Evolutionary conservation across 2,113 vertebrate genomes (phyloP), one percentile per base, ranked within the genome.

Genomic region (Chascanopsetta lugubris): DNA sequence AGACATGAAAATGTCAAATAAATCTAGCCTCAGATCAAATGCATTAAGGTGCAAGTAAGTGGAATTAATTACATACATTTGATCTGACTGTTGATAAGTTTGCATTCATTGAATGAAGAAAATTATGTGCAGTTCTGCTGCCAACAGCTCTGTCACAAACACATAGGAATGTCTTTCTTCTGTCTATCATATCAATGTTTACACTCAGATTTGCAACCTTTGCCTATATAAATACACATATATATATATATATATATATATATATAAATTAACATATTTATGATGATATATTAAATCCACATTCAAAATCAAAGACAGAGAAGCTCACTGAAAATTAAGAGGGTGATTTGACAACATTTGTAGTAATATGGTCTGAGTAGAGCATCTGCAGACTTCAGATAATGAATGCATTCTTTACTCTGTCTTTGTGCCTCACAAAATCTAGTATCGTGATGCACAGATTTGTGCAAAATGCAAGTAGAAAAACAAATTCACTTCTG

Each of bases 41-140:
- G 49, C 49, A 46, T n/a, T 17, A 2, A 42, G 5, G 17, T 18
- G 38, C 15, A 3, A 17, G 17, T 13, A n/a, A 7, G 17, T n/a
- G 2, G 13, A 20, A 10, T 55, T 25, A 53, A 65, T 72, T 53
- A 2, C 43, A 56, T 64, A 32, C 4, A 78, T 36, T 69, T 46
- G 42, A 64, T 72, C 63, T 48, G 56, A 34, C 20, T 9, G 3
- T 63, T 45, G 17, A 29, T 49, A 22, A 4, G 26, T 18, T 32
- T 69, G 57, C 25, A 47, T 42, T 27, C 25, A 20, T 2, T 30
- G 30, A 30, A 40, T 5, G 4, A 20, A 18, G 36, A 77, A 38
- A 15, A 36, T 38, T 36, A 11, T 15, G 13, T 15, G 6, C 34
- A 38, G 12, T 38, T 38, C 34, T 13, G 15, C 13, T 15, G 34